These are phyloP conservation scores for Okapia johnstoni DNA, from an alignment of 2,113 vertebrate genomes.

Conservation along the genomic window DNA sequence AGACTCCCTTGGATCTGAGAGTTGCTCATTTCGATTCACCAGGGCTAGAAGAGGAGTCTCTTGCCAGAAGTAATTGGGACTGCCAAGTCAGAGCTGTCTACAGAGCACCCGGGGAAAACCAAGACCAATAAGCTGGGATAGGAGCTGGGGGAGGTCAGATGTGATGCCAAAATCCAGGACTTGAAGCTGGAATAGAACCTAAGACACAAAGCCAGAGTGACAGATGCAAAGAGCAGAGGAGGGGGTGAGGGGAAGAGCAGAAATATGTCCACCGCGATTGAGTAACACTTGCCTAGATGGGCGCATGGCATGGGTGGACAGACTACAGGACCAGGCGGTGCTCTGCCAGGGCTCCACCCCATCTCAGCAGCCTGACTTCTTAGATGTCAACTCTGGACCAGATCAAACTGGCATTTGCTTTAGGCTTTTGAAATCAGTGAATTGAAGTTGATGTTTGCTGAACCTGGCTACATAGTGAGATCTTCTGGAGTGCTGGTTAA, in stretches of 20 bases:
- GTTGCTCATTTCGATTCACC: background rate
- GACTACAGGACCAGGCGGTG: background rate
- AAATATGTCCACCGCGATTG: background rate
- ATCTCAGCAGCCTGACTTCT: background rate
- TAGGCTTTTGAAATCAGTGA: background rate
- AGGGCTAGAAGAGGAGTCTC: background rate
- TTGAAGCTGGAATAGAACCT: background rate
- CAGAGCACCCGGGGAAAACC: background rate
- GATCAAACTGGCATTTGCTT: background rate
- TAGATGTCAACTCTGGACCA: background rate
- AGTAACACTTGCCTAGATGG: background rate
- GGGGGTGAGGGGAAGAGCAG: background rate
- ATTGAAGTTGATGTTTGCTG: background rate
- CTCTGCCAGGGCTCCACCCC: background rate
- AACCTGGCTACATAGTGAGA: background rate
- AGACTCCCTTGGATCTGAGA: background rate
- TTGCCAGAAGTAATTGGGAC: background rate
- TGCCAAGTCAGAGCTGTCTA: background rate
- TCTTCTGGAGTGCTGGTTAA: background rate
- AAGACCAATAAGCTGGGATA: background rate
- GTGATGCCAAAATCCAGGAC: background rate
- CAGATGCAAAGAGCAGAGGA: background rate
- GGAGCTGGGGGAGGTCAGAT: background rate
- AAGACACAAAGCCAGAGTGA: background rate
- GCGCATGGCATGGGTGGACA: accelerated